These are phyloP conservation scores for Peromyscus polionotus DNA, from an alignment of 2,113 vertebrate species.

Conservation along the genomic window DNA sequence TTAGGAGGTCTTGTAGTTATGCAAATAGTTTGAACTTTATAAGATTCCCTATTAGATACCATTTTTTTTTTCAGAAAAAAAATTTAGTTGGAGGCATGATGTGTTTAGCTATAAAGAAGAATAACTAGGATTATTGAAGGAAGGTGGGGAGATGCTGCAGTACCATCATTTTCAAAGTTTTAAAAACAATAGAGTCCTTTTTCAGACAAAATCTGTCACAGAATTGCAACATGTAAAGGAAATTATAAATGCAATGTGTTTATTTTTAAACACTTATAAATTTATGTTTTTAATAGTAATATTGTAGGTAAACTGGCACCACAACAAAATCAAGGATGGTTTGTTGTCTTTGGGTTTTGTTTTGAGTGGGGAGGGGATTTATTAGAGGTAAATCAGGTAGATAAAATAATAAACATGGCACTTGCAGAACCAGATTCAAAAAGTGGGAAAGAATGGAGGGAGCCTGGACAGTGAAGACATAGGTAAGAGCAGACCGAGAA, in stretches of 20 bases:
- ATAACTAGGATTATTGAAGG: neutral
- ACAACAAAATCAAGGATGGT: neutral
- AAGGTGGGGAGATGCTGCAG: neutral
- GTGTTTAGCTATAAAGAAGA: neutral
- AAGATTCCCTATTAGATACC: neutral
- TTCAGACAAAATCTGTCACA: conserved; percentile 39
- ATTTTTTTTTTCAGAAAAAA: neutral
- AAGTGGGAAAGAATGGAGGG: neutral
- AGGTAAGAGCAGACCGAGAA: neutral
- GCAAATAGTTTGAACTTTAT: conserved; percentile 25
- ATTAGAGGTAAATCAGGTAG: neutral
- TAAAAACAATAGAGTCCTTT: neutral
- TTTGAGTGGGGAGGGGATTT: conserved; percentile 19
- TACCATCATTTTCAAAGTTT: conserved; percentile 20
- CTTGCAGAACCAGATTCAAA: conserved; percentile 36
- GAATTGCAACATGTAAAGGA: conserved; percentile 24
- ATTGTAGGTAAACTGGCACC: neutral
- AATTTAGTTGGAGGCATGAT: neutral
- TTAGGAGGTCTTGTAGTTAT: neutral
- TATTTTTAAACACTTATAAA: conserved; percentile 43
- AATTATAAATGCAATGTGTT: neutral
- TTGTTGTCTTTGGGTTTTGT: conserved; percentile 23
- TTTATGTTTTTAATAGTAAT: neutral
- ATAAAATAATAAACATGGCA: conserved; percentile 21
- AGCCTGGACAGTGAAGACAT: neutral